These are phyloP conservation scores for Petrolisthes cinctipes DNA, from an alignment of 2,888 invertebrate species.

Conservation along the genomic window DNA sequence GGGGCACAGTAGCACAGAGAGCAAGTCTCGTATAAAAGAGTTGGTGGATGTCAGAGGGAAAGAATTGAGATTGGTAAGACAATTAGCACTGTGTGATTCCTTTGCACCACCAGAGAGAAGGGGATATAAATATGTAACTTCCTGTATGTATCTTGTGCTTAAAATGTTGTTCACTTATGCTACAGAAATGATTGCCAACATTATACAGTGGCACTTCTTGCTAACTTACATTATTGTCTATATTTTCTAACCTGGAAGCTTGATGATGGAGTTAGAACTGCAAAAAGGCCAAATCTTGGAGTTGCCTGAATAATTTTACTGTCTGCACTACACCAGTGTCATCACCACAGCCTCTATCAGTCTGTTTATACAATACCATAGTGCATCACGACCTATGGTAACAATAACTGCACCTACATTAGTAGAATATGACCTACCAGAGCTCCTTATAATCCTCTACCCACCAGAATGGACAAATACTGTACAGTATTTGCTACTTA, in stretches of 20 bases:
- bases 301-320: too few species aligned
- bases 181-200: neutral
- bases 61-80: neutral
- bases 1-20: too few species aligned
- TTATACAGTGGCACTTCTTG: neutral
- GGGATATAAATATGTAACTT: neutral
- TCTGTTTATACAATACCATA: neutral
- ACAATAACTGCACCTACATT: too few species aligned
- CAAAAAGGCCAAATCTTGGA: neutral
- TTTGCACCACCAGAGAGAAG: too few species aligned
- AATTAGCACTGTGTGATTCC: neutral
- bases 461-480: too few species aligned
- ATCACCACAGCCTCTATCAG: too few species aligned
- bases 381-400: neutral
- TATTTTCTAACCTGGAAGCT: neutral
- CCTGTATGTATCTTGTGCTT: neutral
- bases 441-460: too few species aligned
- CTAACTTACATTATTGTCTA: neutral
- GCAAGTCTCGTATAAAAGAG: too few species aligned
- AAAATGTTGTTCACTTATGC: neutral
- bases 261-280: neutral
- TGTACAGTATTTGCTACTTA: too few species aligned
- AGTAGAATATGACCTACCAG: too few species aligned
- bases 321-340: too few species aligned
- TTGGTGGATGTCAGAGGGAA: neutral